phyloP scores from a whole-genome alignment of 2,888 invertebrate genomes.

The Danaus chrysippus region DNA sequence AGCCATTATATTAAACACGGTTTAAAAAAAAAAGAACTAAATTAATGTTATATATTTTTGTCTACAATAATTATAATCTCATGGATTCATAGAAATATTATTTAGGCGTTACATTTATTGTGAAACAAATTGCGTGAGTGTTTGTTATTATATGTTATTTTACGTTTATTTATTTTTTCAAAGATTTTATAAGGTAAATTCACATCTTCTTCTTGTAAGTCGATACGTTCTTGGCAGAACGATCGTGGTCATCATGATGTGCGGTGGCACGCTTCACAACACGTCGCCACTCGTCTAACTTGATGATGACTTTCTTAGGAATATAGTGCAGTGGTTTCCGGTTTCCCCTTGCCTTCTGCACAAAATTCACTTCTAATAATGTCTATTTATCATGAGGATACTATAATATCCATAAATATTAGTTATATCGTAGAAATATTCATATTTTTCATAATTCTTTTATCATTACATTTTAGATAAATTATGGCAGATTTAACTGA shows the following conservation, averaged over 20 bases:
- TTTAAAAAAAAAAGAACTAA: neutral
- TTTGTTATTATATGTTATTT: slow-evolving; percentile 9
- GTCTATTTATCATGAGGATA: neutral
- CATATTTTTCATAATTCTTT: neutral
- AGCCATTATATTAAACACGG: neutral
- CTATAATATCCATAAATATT: neutral
- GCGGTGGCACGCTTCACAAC: too few species aligned
- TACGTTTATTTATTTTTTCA: slow-evolving; percentile 6
- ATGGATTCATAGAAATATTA: neutral
- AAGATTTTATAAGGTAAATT: neutral
- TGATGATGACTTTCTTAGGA: too few species aligned
- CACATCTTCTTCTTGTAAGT: neutral
- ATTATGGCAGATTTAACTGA: slow-evolving; percentile 22
- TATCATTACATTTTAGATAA: slow-evolving; percentile 13
- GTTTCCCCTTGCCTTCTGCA: too few species aligned
- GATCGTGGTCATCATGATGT: too few species aligned
- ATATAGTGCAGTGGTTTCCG: too few species aligned
- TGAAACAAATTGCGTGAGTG: slow-evolving; percentile 29
- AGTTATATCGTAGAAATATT: neutral
- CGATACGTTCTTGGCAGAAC: too few species aligned
- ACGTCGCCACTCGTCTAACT: too few species aligned
- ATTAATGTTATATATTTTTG: too few species aligned
- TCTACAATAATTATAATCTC: too few species aligned
- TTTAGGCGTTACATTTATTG: slow-evolving; percentile 21
- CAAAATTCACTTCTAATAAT: neutral